Evolutionary conservation across 2,113 vertebrate species (phyloP).

Genomic region (Zosterops japonicus): DNA sequence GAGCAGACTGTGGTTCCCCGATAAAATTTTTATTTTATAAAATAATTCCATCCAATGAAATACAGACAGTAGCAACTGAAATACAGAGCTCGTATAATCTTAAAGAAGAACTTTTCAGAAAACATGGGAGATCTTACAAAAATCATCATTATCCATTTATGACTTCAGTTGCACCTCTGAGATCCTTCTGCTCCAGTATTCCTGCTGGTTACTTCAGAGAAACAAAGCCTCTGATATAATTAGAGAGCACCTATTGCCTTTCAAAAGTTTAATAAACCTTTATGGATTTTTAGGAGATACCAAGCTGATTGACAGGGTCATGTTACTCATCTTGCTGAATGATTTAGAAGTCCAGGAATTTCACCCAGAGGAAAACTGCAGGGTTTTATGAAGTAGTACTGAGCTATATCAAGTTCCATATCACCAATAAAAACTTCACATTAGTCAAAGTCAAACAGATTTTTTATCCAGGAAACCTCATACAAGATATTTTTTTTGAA

Average conservation of each 20-base stretch:
- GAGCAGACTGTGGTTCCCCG: not conserved
- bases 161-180: not conserved
- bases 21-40: not conserved
- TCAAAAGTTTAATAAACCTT: not conserved
- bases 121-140: not conserved
- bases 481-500: not conserved
- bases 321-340: not conserved
- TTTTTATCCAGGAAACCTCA: not conserved
- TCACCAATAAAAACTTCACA: not conserved
- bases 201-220: not conserved
- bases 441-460: not conserved
- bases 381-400: not conserved
- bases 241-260: not conserved
- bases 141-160: constrained; percentile 1
- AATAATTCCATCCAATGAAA: not conserved
- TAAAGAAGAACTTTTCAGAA: not conserved
- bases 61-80: not conserved
- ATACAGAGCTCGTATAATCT: not conserved
- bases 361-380: not conserved
- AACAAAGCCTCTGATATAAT: not conserved
- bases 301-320: not conserved
- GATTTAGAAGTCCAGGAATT: not conserved
- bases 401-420: not conserved
- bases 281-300: constrained; percentile 21
- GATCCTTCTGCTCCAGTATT: not conserved